A percentile compares a stretch with the other conserved stretches of the same genome.
Evolutionary conservation across 2,797 vertebrate species (phyloP).

Genomic region (Glossophaga mutica): DNA sequence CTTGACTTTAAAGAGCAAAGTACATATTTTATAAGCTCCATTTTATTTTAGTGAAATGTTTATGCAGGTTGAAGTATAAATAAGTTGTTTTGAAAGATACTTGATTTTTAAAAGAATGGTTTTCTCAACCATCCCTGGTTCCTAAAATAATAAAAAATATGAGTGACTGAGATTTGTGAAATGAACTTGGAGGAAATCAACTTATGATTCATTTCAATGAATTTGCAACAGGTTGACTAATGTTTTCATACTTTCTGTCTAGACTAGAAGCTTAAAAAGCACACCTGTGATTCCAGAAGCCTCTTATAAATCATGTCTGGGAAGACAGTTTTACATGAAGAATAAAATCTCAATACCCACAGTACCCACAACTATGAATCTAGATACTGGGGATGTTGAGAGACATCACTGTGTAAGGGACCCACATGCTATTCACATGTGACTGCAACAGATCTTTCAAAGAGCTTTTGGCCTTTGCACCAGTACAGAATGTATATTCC

Average conservation of each 20-base stretch:
- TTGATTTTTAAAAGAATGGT: neutral
- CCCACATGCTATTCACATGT: neutral
- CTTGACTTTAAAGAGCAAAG: neutral
- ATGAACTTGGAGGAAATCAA: neutral
- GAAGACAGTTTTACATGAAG: neutral
- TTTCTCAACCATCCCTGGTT: neutral
- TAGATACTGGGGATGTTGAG: neutral
- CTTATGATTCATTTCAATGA: slow-evolving; percentile 33
- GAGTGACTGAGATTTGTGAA: neutral
- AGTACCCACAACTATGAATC: neutral
- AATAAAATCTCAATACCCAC: neutral
- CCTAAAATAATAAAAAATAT: slow-evolving; percentile 18
- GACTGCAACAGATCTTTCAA: neutral
- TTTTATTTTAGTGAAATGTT: slow-evolving; percentile 20
- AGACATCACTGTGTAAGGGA: neutral
- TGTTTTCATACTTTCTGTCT: slow-evolving; percentile 48
- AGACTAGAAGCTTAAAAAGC: slow-evolving; percentile 43
- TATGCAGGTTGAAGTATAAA: slow-evolving; percentile 2
- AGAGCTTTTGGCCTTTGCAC: neutral
- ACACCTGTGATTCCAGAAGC: slow-evolving; percentile 37
- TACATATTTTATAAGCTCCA: neutral
- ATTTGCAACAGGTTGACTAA: slow-evolving; percentile 33
- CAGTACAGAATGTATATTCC: neutral
- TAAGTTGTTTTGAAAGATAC: neutral
- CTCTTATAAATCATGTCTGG: neutral